phyloP scores from a whole-genome alignment of 2,888 invertebrate genomes.

The Hermodice carunculata region DNA sequence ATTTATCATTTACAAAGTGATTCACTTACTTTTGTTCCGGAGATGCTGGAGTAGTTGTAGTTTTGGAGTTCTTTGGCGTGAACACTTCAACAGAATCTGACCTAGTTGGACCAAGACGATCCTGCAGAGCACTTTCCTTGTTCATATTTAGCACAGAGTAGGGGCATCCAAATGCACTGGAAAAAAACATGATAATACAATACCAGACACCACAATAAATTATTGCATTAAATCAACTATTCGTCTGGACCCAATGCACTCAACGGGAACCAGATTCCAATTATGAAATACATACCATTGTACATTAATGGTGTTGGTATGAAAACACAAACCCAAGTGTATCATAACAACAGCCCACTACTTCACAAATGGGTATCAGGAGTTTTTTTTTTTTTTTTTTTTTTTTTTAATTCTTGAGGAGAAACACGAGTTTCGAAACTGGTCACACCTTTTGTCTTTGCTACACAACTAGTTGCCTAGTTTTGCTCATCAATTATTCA shows the following conservation, averaged over 20 bases:
- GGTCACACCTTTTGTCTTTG: too few species aligned
- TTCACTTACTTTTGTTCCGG: conserved; percentile 39
- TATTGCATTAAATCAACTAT: not conserved
- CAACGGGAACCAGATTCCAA: too few species aligned
- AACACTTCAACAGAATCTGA: not conserved
- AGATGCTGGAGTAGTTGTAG: conserved; percentile 15
- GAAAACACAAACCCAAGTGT: too few species aligned
- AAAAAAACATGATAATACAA: conserved; percentile 19
- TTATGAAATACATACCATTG: too few species aligned
- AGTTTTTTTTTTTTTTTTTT: too few species aligned
- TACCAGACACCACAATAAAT: not conserved
- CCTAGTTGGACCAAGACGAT: conserved; percentile 27
- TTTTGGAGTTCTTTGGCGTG: not conserved
- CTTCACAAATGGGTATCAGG: too few species aligned
- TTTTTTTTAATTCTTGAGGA: too few species aligned
- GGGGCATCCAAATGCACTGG: conserved; percentile 70
- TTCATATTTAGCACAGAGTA: conserved; percentile 69
- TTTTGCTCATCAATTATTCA: too few species aligned
- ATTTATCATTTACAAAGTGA: not conserved
- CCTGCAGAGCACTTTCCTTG: conserved; percentile 59
- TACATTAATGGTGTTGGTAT: too few species aligned
- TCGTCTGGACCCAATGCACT: not conserved
- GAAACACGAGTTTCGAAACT: too few species aligned
- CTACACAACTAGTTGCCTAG: too few species aligned
- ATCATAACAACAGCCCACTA: too few species aligned